Evolutionary conservation across 2,888 invertebrate genomes (phyloP).

Genomic region (Pogonocherus hispidulus): DNA sequence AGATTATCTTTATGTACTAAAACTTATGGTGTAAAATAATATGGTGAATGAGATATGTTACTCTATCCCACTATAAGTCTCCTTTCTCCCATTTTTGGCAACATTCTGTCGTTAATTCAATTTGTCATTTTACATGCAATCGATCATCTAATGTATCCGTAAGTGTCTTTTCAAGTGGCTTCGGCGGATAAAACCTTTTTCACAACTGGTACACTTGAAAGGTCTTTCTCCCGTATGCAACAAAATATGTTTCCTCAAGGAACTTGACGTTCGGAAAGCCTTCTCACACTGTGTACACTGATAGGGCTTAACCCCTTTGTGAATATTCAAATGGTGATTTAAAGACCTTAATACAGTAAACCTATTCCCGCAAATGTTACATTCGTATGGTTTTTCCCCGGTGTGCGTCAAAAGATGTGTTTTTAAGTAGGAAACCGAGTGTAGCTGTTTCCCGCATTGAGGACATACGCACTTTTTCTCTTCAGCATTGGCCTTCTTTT

Average conservation of each 20-base stretch:
- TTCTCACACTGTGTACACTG: slow-evolving; percentile 42
- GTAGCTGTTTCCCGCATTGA: slow-evolving; percentile 43
- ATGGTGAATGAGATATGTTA: no score
- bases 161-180: slow-evolving; percentile 45
- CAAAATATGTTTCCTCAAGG: slow-evolving; percentile 37
- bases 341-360: slow-evolving; percentile 40
- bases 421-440: slow-evolving; percentile 41
- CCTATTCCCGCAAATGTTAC: slow-evolving; percentile 41
- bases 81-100: not conserved
- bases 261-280: slow-evolving; percentile 39
- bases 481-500: slow-evolving; percentile 20
- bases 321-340: slow-evolving; percentile 45
- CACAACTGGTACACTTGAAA: slow-evolving; percentile 41
- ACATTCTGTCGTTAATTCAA: no score
- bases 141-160: slow-evolving; percentile 32
- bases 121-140: not conserved
- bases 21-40: no score
- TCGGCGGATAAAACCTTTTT: slow-evolving; percentile 43
- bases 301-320: slow-evolving; percentile 44
- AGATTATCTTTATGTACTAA: no score
- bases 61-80: no score
- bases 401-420: slow-evolving; percentile 42
- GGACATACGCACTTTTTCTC: slow-evolving; percentile 43
- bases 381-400: slow-evolving; percentile 42
- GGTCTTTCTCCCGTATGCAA: slow-evolving; percentile 42